Evolutionary conservation across 2,797 vertebrate species (phyloP).

Genomic region (Fratercula arctica): DNA sequence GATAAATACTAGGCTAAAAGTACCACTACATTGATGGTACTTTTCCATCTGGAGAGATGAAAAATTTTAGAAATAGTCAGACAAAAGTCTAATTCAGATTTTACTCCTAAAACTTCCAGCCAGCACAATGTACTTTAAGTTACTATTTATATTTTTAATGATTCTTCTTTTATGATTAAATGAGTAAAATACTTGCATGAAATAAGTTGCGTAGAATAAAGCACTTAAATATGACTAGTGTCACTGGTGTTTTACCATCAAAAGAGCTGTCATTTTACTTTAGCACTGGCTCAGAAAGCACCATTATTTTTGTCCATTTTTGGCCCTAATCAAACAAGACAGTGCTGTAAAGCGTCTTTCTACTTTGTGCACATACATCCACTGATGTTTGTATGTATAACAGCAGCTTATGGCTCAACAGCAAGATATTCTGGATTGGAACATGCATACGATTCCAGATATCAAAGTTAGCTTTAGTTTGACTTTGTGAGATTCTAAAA

Average conservation of each 20-base stretch:
- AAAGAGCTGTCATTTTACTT: not conserved
- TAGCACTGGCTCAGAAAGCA: not conserved
- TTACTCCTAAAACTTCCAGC: not conserved
- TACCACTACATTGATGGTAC: not conserved
- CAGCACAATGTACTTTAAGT: not conserved
- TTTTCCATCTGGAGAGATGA: not conserved
- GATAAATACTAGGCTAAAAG: not conserved
- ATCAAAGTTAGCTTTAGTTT: constrained; percentile 80
- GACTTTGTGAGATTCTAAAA: constrained; percentile 78
- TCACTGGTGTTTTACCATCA: not conserved
- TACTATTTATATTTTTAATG: not conserved
- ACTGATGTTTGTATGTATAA: constrained; percentile 57
- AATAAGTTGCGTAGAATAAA: not conserved
- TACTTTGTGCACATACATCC: constrained; percentile 1
- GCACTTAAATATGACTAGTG: not conserved
- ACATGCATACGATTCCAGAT: constrained; percentile 67
- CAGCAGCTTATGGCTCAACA: constrained; percentile 47
- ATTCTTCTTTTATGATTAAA: not conserved
- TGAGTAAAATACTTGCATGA: not conserved
- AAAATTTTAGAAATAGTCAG: not conserved
- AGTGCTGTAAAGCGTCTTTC: constrained; percentile 45
- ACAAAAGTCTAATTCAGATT: not conserved
- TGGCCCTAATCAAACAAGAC: constrained; percentile 71
- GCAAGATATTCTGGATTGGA: constrained; percentile 27
- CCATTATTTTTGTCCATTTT: constrained; percentile 20